Evolutionary conservation across 2,113 vertebrate genomes (phyloP), one percentile per base, ranked within the genome.

Genomic region (Rhegmatorhina hoffmannsi): DNA sequence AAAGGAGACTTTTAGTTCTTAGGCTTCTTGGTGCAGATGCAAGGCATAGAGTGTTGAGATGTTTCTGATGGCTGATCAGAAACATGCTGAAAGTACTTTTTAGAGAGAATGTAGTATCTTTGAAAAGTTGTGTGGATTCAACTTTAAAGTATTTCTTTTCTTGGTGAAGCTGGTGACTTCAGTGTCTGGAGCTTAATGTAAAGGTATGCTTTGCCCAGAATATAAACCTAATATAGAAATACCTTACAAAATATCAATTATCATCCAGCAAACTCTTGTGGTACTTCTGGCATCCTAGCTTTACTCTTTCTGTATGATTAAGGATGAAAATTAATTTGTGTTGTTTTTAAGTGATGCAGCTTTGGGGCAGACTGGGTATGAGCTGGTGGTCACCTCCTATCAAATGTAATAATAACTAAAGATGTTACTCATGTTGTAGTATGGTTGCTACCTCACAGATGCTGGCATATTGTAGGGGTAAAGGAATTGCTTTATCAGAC

Each of bases 371-470:
- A 31, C 24, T 36, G 17, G 19, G 7, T 15, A 49, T 12, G 49
- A 84, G 33, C 43, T 76, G 20, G 28, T 85, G 28, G 6, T 56
- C 46, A 56, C 21, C 2, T 4, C 8, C n/a, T 52, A 16, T 79
- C 36, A 56, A 73, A n/a, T 4, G 2, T 17, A 24, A 12, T 7
- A 52, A 40, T 55, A 64, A 23, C 16, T n/a, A 3, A 74, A 64
- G 28, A 34, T 0, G 0, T 50, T 53, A 53, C 46, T 91, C 8
- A 4, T 6, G 1, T 11, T 31, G 55, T 62, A 63, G 20, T 38
- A 11, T 0, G 0, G 19, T 49, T 34, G 49, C 4, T 26, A 16
- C 50, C 50, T 52, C 50, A 28, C 50, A 52, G 25, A 12, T 52
- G 50, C 50, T 52, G 24, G 28, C 24, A 13, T 8, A 23, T 33